Percentiles rank a stretch among this genome's conserved stretches.
phyloP scores from a whole-genome alignment of 2,888 invertebrate species.

The Nymphalis c-album region DNA sequence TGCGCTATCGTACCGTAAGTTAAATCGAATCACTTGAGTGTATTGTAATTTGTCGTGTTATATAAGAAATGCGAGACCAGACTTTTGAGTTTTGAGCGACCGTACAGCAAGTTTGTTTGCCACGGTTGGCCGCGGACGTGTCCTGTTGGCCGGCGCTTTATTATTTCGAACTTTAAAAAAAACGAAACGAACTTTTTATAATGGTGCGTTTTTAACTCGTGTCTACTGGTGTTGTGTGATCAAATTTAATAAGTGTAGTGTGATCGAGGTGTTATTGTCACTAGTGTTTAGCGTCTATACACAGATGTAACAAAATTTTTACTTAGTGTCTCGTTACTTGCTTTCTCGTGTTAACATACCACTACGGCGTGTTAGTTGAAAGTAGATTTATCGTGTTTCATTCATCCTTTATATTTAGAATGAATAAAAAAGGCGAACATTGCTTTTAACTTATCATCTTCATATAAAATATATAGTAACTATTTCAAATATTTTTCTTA shows the following conservation, averaged over 20 bases:
- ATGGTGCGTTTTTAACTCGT: conserved; percentile 60
- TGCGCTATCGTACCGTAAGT: conserved; percentile 39
- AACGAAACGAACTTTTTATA: conserved; percentile 60
- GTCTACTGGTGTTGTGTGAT: conserved; percentile 52
- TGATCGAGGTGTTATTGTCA: conserved; percentile 33
- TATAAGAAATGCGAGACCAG: conserved; percentile 59
- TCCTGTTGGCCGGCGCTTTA: conserved; percentile 58
- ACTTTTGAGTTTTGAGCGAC: conserved; percentile 47
- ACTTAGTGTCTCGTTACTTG: conserved; percentile 50
- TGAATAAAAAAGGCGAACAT: conserved; percentile 19
- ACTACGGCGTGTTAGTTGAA: conserved; percentile 43
- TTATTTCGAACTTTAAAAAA: conserved; percentile 64
- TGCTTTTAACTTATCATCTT: background rate
- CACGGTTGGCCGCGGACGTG: conserved; percentile 65
- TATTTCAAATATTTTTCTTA: background rate
- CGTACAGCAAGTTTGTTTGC: conserved; percentile 66
- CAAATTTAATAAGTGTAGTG: conserved; percentile 50
- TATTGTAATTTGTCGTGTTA: conserved; percentile 57
- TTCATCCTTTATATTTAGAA: conserved; percentile 28
- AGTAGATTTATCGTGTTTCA: conserved; percentile 37
- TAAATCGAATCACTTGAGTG: conserved; percentile 37
- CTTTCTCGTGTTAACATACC: conserved; percentile 55
- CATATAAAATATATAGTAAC: background rate
- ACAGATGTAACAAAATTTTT: conserved; percentile 57
- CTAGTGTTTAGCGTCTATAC: conserved; percentile 46